phyloP scores from a whole-genome alignment of 2,888 invertebrate species.

The Carcina quercana region DNA sequence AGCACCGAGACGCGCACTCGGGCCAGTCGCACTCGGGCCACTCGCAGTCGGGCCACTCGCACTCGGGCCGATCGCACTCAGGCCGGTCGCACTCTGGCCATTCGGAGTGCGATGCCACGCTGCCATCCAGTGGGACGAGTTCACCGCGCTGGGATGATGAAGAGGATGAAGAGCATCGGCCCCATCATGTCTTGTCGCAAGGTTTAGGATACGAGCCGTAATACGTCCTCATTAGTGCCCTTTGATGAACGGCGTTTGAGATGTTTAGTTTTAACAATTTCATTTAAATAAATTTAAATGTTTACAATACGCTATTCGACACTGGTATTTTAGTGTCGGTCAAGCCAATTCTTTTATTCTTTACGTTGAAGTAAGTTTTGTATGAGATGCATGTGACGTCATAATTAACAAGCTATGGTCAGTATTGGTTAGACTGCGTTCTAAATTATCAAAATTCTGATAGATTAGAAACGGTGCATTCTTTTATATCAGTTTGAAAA shows the following conservation, averaged over 20 bases:
- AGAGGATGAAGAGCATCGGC: conserved; percentile 57
- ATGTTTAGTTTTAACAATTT: conserved; percentile 3
- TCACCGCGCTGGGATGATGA: conserved; percentile 67
- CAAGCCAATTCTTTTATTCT: too few relatives aligned
- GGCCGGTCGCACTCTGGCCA: conserved; percentile 46
- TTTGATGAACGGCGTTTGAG: conserved; percentile 22
- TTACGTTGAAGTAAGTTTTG: too few relatives aligned
- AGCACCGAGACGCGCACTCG: conserved; percentile 39
- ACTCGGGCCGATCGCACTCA: conserved; percentile 42
- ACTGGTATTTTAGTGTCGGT: too few relatives aligned
- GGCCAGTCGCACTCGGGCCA: conserved; percentile 24
- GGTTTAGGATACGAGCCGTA: conserved; percentile 47
- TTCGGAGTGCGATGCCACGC: conserved; percentile 52
- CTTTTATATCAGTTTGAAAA: too few relatives aligned
- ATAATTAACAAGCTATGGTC: too few relatives aligned
- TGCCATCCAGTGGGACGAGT: conserved; percentile 59
- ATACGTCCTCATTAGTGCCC: conserved; percentile 16
- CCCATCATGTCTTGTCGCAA: conserved; percentile 58
- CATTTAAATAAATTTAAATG: too few relatives aligned
- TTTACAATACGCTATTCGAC: too few relatives aligned
- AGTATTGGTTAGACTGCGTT: too few relatives aligned
- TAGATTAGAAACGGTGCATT: too few relatives aligned
- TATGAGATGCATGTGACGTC: too few relatives aligned
- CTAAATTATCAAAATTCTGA: too few relatives aligned
- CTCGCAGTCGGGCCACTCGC: conserved; percentile 49